These are phyloP conservation scores for Campylomormyrus tamandua DNA, from an alignment of 2,113 vertebrate species.

Conservation along the genomic window DNA sequence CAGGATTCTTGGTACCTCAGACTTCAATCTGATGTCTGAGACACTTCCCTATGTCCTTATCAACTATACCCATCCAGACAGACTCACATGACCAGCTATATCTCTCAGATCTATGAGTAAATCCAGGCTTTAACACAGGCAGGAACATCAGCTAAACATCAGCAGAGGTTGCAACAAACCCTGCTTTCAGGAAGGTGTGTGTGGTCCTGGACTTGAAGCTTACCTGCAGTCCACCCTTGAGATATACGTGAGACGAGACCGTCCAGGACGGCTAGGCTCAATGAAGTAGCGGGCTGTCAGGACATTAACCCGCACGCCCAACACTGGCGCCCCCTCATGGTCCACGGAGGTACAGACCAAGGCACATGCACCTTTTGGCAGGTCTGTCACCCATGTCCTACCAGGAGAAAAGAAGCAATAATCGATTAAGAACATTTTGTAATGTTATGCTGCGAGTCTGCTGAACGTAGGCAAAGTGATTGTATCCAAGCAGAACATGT, in stretches of 20 bases:
- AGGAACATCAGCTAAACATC: neutral
- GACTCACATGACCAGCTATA: neutral
- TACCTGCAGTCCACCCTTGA: constrained; percentile 90
- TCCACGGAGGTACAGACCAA: constrained; percentile 82
- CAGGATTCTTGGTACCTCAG: neutral
- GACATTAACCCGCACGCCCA: constrained; percentile 80
- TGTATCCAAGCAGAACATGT: neutral
- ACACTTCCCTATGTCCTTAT: neutral
- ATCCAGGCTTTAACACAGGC: neutral
- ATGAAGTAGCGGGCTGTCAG: constrained; percentile 86
- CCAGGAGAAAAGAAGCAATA: neutral
- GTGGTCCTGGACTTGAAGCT: constrained; percentile 4
- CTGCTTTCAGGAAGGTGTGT: neutral
- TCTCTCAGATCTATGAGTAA: neutral
- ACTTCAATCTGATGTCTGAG: neutral
- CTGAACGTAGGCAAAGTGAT: neutral
- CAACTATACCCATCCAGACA: neutral
- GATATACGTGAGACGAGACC: constrained; percentile 86
- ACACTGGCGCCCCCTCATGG: constrained; percentile 66
- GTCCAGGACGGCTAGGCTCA: constrained; percentile 80
- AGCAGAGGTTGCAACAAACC: neutral
- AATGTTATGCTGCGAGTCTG: neutral
- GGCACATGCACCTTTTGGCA: constrained; percentile 83
- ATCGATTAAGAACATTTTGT: neutral
- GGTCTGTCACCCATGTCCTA: constrained; percentile 86